Conservation (phyloP, 1,140 invertebrate species). For the Ptiloglossa arizonensis region DNA sequence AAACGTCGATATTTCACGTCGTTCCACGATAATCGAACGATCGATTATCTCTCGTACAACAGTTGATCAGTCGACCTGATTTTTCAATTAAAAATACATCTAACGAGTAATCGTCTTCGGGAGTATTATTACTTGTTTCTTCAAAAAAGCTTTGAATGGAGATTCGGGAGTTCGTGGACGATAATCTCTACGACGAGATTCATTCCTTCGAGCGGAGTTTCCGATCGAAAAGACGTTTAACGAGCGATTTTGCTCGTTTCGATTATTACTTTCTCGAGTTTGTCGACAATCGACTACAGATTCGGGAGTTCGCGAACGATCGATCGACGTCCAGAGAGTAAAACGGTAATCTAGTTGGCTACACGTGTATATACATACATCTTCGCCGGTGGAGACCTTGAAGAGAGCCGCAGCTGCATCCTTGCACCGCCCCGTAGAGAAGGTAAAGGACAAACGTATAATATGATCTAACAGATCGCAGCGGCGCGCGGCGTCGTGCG, state of each 20-base stretch:
- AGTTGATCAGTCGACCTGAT: no score
- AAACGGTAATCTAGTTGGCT: slow-evolving; percentile 43
- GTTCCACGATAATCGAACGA: slow-evolving; percentile 5
- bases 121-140: no score
- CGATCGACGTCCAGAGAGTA: slow-evolving; percentile 13
- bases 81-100: no score
- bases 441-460: slow-evolving; percentile 74
- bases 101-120: no score
- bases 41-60: neutral
- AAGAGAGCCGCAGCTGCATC: slow-evolving; percentile 61
- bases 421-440: slow-evolving; percentile 66
- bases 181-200: neutral
- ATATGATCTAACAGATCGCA: slow-evolving; percentile 68
- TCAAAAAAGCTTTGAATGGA: neutral
- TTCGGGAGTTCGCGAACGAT: slow-evolving; percentile 14
- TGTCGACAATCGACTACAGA: neutral
- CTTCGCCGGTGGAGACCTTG: slow-evolving; percentile 44
- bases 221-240: neutral
- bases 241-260: no score
- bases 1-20: slow-evolving; percentile 32
- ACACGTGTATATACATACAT: slow-evolving; percentile 32
- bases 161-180: neutral
- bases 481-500: slow-evolving; percentile 55
- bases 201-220: neutral
- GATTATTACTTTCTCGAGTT: no score